These are phyloP conservation scores for Digitonthophagus gazella DNA, from an alignment of 2,888 invertebrate species.

Conservation along the genomic window DNA sequence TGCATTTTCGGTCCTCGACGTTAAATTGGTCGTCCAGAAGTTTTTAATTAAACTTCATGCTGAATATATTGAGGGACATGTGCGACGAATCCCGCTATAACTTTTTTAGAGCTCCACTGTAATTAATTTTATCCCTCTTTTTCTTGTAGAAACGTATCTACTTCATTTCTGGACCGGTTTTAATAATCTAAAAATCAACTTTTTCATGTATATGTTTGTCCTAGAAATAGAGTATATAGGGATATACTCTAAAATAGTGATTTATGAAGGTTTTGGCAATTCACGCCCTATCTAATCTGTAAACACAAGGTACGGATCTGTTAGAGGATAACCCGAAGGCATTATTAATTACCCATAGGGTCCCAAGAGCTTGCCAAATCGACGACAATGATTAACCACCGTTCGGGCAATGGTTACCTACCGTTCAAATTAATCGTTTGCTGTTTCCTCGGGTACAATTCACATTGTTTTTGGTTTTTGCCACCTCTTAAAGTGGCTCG, in stretches of 20 bases:
- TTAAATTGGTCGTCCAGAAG: not conserved
- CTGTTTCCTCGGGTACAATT: not conserved
- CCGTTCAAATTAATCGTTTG: not conserved
- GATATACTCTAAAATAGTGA: not conserved
- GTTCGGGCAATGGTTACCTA: not conserved
- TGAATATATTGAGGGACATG: not conserved
- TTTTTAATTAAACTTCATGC: not conserved
- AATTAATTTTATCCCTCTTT: no score
- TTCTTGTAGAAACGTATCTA: no score
- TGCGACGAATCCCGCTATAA: not conserved
- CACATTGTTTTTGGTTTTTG: not conserved
- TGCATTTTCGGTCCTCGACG: not conserved
- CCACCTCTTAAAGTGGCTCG: not conserved
- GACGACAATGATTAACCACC: not conserved
- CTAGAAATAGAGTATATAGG: no score
- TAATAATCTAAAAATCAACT: no score
- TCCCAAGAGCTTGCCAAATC: not conserved
- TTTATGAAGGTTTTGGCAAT: not conserved
- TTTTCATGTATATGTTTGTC: no score
- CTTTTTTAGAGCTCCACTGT: no score
- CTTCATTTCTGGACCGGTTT: no score
- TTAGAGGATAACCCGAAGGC: not conserved
- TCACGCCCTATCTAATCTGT: not conserved
- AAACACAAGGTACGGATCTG: not conserved
- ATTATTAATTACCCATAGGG: not conserved